Conservation (phyloP, 2,888 invertebrate species). For the Dolichopus griseipennis region DNA sequence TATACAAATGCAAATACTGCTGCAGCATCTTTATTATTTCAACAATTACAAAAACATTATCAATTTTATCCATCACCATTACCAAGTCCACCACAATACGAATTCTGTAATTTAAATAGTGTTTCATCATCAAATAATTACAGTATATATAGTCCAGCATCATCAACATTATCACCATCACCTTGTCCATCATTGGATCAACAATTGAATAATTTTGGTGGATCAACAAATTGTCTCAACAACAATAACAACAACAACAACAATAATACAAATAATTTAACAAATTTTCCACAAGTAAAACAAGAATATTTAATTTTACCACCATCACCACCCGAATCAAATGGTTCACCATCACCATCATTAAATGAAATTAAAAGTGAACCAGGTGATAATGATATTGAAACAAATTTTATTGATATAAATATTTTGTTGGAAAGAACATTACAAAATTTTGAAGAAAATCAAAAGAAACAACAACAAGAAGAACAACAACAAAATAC, state of each 20-base stretch:
- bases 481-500: constrained; percentile 16
- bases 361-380: constrained; percentile 39
- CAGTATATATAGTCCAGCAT: not conserved
- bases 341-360: constrained; percentile 48
- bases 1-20: constrained; percentile 8
- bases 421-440: constrained; percentile 33
- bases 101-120: constrained; percentile 19
- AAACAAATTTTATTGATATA: constrained; percentile 35
- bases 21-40: constrained; percentile 23
- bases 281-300: constrained; percentile 31
- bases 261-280: not conserved
- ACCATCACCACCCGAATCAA: constrained; percentile 54
- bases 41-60: constrained; percentile 27
- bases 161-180: constrained; percentile 25
- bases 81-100: constrained; percentile 38
- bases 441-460: constrained; percentile 22
- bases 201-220: constrained; percentile 14
- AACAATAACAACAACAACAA: too few relatives aligned
- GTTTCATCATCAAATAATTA: constrained; percentile 7
- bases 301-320: constrained; percentile 48
- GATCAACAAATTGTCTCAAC: not conserved
- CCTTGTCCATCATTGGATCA: constrained; percentile 39
- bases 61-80: constrained; percentile 35
- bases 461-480: constrained; percentile 14
- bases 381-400: constrained; percentile 39